Base-by-base conservation (phyloP, 2,113 vertebrate genomes). In the Megaceryle maxima region DNA sequence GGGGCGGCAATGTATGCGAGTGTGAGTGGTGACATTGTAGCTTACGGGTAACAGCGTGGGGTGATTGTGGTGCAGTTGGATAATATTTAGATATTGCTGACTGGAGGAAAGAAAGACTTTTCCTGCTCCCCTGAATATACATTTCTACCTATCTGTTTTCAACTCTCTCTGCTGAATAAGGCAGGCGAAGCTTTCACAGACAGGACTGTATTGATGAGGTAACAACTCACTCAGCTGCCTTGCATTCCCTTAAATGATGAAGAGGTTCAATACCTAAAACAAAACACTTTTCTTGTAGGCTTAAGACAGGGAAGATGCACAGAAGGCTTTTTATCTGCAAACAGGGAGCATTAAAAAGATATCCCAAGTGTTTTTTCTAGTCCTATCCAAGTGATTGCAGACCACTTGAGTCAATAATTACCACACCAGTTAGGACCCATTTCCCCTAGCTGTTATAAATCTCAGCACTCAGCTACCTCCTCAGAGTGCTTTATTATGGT, bases 171-270 rank as follows among this genome's bases (percentile, higher is more conserved):
- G 25, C 75, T 5, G 22, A 81, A 56, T 76, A 87, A 83, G 43
- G 77, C 28, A 76, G 76, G 56, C 43, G 53, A 89, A 63, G 21
- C n/a, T 88, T 57, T 77, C 51, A 41, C 50, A 94, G 46, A 50
- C 74, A 93, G 74, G 77, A 18, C 74, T 79, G 63, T 82, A 67
- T 56, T 76, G 84, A 92, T 83, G 88, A 95, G 80, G 88, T 39
- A 77, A 84, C n/a, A 46, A 67, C 76, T 92, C 56, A 62, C 63
- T 85, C 57, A 75, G 82, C 60, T 96, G 85, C 84, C 33, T 94
- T 95, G 63, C 33, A 20, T 89, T 89, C 91, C 26, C 68, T 87
- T 94, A 95, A 93, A 95, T 86, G 93, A 96, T 87, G 80, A 94
- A 97, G 83, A 87, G 84, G 60, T 89, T 94, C 81, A 83, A 76